phyloP scores from a whole-genome alignment of 64 coral and sea anemone genomes.

The Trachythela sp. region DNA sequence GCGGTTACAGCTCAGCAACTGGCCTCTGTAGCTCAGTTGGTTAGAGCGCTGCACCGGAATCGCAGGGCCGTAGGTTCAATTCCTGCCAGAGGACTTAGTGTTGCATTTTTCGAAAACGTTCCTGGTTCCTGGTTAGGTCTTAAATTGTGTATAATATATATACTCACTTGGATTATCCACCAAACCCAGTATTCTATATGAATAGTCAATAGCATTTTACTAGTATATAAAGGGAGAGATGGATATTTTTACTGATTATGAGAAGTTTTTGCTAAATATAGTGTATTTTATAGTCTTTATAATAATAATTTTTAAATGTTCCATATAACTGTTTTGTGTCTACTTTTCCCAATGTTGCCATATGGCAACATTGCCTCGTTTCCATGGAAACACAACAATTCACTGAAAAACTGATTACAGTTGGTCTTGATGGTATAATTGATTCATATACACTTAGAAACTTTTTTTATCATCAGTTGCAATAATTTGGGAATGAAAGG shows the following conservation, averaged over 20 bases:
- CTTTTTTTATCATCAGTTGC: neutral
- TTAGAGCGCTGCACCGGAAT: no score
- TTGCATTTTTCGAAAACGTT: neutral
- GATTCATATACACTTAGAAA: neutral
- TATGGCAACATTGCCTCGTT: neutral
- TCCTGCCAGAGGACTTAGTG: no score
- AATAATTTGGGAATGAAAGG: constrained; percentile 8
- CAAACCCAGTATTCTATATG: neutral
- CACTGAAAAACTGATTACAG: neutral
- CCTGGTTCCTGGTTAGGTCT: neutral
- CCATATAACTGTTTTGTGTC: no score
- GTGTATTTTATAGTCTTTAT: neutral
- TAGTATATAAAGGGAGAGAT: no score
- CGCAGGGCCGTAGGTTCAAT: no score
- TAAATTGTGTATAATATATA: neutral
- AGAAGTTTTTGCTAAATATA: neutral
- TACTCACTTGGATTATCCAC: neutral
- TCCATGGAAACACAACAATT: neutral
- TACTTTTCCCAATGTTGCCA: constrained; percentile 7
- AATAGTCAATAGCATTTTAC: no score
- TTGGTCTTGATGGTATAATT: neutral
- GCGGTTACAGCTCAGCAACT: no score
- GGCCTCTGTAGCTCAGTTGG: no score
- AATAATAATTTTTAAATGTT: no score
- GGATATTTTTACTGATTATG: no score